A percentile compares a stretch with the other conserved stretches of the same genome.
These are phyloP conservation scores for Actinia tenebrosa DNA, from an alignment of 64 coral and sea anemone species.

Conservation along the genomic window DNA sequence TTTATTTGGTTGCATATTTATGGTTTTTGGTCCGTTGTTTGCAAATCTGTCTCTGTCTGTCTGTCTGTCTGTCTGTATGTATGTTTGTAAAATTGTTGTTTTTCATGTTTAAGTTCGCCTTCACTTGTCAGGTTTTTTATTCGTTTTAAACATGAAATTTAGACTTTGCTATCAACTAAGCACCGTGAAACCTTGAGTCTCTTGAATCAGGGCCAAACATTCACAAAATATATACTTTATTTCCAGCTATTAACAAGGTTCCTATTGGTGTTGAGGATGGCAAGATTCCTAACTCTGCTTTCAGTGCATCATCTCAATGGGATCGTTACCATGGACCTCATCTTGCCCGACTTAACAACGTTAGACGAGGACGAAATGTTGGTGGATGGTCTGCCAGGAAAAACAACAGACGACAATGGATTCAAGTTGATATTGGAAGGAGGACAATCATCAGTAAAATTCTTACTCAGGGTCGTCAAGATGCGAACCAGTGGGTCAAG, in stretches of 20 bases:
- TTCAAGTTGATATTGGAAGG: slow-evolving; percentile 33
- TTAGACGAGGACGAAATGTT: background rate
- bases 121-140: background rate
- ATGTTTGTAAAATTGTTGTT: no score
- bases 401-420: slow-evolving; percentile 15
- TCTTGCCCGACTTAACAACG: slow-evolving; percentile 12
- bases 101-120: background rate
- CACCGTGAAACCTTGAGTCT: no score
- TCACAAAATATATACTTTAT: background rate
- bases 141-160: no score
- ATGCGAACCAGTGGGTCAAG: slow-evolving; percentile 7
- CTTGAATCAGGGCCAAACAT: background rate
- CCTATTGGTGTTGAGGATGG: slow-evolving; percentile 67
- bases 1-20: no score
- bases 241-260: slow-evolving; percentile 1
- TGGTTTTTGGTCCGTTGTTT: no score
- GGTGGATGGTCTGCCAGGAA: slow-evolving; percentile 26
- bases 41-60: no score
- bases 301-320: slow-evolving; percentile 18
- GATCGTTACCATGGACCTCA: slow-evolving; percentile 3
- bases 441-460: background rate
- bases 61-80: no score
- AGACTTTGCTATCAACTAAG: no score
- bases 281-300: slow-evolving; percentile 33
- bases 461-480: slow-evolving; percentile 27